Evolutionary conservation across 2,888 invertebrate species (phyloP), one percentile per base, ranked within the genome.

Genomic region (Saturnia japonica): DNA sequence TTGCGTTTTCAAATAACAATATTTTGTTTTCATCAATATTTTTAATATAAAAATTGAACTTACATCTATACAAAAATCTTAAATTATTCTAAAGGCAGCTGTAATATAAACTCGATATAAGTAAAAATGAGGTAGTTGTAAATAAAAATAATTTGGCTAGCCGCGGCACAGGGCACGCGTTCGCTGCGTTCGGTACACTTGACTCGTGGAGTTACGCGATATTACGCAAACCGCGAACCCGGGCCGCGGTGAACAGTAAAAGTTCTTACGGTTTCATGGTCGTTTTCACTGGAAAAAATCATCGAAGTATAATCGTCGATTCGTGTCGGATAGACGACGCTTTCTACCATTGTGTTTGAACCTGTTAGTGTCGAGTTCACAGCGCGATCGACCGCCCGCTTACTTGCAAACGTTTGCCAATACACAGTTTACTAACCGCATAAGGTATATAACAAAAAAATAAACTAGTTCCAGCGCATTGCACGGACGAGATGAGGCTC

Each of bases 381-480:
- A 77, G 74, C 82, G 82, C 81, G 75, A 80, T 78, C 78, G 86
- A 79, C 81, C 88, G 80, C 84, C 81, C 88, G 88, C 80, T 76
- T 73, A 76, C 78, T 62, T 40, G 62, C 25, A 47, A 19, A 16
- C 25, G 11, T 40, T 62, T 43, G 22, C 45, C 34, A 71, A 62
- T 42, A 47, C 14, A 42, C 11, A 16, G 14, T 72, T 72, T 67
- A 42, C 45, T 40, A 67, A 72, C 40, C 28, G 57, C 47, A 87
- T 84, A 80, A 80, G 82, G 80, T 89, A 90, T 91, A 90, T 85
- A 91, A 88, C 82, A 89, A 90, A 91, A 88, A 90, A 90, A 88
- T 80, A 72, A 70, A 73, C 72, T 73, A 73, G 76, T 78, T 81
- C 77, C 76, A 78, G 79, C 81, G 81, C 88, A 87, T 85, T 86